Conservation (phyloP, 2,797 vertebrate genomes). For the Notolabrus celidotus region DNA sequence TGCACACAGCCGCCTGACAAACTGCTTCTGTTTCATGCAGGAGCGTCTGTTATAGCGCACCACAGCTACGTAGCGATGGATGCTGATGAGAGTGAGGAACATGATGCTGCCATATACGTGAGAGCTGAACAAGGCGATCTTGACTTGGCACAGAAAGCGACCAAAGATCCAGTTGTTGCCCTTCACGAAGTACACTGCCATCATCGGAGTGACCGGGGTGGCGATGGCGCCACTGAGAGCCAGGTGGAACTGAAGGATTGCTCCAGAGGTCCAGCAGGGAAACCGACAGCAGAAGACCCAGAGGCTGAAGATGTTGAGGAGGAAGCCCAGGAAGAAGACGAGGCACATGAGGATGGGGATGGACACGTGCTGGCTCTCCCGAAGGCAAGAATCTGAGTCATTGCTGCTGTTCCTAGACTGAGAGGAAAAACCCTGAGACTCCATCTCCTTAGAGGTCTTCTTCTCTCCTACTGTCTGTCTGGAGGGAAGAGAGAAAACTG, state of each 20-base stretch:
- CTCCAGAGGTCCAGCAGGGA: conserved; percentile 77
- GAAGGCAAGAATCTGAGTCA: conserved; percentile 35
- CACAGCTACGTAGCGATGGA: conserved; percentile 77
- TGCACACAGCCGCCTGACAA: conserved; percentile 76
- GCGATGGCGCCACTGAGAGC: conserved; percentile 79
- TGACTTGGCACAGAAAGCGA: conserved; percentile 74
- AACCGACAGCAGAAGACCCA: conserved; percentile 83
- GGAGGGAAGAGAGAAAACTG: too few relatives aligned
- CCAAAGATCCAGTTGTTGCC: conserved; percentile 77
- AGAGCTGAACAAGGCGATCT: conserved; percentile 72
- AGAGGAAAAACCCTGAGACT: too few relatives aligned
- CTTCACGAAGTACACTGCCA: conserved; percentile 71
- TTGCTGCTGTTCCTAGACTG: conserved; percentile 39
- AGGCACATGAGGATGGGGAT: conserved; percentile 71
- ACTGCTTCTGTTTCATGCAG: conserved; percentile 73
- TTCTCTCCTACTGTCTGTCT: too few relatives aligned
- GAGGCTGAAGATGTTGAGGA: conserved; percentile 75
- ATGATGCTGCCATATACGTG: conserved; percentile 82
- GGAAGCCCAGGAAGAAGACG: conserved; percentile 72
- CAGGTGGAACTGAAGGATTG: conserved; percentile 83
- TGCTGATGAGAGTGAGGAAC: conserved; percentile 84
- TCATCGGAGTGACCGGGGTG: conserved; percentile 74
- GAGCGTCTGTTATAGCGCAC: conserved; percentile 71
- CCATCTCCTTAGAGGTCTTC: background rate
- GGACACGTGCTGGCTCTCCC: conserved; percentile 38